These are phyloP conservation scores for Athetis lepigone DNA, from an alignment of 2,888 invertebrate genomes.

Conservation along the genomic window DNA sequence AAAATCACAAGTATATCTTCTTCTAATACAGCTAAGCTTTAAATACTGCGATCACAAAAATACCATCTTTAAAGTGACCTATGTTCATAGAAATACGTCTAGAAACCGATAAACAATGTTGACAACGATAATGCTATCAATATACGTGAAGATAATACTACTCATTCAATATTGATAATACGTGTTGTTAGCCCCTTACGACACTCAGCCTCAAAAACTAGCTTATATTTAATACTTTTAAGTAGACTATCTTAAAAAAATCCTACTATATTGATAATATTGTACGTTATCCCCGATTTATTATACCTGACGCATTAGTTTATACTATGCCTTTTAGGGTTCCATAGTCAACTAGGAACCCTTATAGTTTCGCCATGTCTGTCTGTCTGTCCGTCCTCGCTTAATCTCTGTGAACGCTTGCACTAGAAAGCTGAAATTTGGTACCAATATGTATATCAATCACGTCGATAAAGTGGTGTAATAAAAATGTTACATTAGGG, in stretches of 20 bases:
- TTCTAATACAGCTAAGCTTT: too few relatives aligned
- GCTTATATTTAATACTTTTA: conserved; percentile 5
- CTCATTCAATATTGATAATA: conserved; percentile 46
- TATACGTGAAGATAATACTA: conserved; percentile 25
- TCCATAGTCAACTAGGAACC: too few relatives aligned
- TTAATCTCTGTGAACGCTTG: too few relatives aligned
- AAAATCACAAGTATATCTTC: too few relatives aligned
- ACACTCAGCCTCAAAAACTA: conserved; percentile 21
- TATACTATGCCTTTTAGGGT: too few relatives aligned
- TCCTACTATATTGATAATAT: conserved; percentile 24
- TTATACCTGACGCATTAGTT: conserved; percentile 15
- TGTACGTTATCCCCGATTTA: conserved; percentile 48
- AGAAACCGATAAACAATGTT: conserved; percentile 36
- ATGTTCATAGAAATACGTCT: conserved; percentile 6
- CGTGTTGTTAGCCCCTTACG: conserved; percentile 29
- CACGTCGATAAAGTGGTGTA: too few relatives aligned
- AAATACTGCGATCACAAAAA: background rate
- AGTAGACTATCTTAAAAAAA: conserved; percentile 22
- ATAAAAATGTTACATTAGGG: too few relatives aligned
- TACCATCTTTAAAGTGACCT: conserved; percentile 13
- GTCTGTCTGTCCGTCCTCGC: too few relatives aligned
- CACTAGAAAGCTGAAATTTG: too few relatives aligned
- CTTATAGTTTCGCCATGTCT: too few relatives aligned
- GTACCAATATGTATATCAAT: too few relatives aligned
- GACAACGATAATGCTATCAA: conserved; percentile 37